Percentiles rank a stretch among this genome's conserved stretches.
These are phyloP conservation scores for Maniola jurtina DNA, from an alignment of 1,140 invertebrate genomes.

Conservation along the genomic window DNA sequence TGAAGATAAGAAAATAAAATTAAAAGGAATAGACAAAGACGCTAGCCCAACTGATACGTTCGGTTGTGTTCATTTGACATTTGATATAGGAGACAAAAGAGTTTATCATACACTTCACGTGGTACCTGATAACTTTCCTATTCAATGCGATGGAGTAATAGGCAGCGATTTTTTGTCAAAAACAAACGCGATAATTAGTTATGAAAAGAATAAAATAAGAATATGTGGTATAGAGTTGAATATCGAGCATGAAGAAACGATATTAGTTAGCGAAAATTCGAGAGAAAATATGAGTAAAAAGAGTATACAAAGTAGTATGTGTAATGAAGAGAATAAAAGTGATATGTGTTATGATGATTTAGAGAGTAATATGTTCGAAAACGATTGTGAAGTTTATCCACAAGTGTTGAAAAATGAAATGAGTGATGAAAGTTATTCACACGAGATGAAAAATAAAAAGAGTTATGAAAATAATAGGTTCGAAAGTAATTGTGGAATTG, in stretches of 20 bases:
- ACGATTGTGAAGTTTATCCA: background rate
- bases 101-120: constrained; percentile 29
- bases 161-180: constrained; percentile 24
- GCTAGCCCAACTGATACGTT: constrained; percentile 24
- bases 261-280: no score
- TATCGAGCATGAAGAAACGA: background rate
- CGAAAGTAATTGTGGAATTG: background rate
- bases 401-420: background rate
- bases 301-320: background rate
- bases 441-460: no score
- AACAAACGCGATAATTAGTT: constrained; percentile 22
- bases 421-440: no score
- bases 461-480: constrained; percentile 2
- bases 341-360: constrained; percentile 1
- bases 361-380: no score
- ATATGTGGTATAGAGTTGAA: background rate
- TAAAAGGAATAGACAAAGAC: constrained; percentile 31
- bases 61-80: constrained; percentile 18
- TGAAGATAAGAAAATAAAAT: constrained; percentile 26
- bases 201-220: background rate
- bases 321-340: constrained; percentile 7
- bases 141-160: constrained; percentile 26
- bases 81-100: constrained; percentile 28
- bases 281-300: constrained; percentile 3
- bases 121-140: constrained; percentile 34